phyloP scores from a whole-genome alignment of 2,888 invertebrate genomes.

The Peribatodes rhomboidaria region DNA sequence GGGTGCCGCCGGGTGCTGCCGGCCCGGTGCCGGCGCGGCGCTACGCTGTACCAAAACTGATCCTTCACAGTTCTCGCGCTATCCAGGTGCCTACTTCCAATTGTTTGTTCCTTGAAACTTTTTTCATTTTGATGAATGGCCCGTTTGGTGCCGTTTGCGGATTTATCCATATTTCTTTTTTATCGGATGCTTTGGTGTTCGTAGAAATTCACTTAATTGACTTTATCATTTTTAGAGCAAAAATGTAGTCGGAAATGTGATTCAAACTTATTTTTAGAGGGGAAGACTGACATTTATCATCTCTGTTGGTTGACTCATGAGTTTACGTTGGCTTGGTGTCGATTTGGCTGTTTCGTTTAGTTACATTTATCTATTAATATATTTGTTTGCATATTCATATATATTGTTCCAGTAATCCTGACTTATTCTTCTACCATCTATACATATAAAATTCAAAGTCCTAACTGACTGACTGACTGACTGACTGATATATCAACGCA shows the following conservation, averaged over 20 bases:
- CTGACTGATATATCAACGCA: no score
- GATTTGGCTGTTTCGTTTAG: no score
- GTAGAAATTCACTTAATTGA: not conserved
- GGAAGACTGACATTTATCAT: not conserved
- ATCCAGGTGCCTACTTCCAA: constrained; percentile 27
- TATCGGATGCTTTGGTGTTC: not conserved
- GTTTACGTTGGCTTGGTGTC: not conserved
- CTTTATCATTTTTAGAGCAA: not conserved
- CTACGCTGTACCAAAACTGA: not conserved
- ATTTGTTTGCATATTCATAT: no score
- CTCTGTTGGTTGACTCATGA: not conserved
- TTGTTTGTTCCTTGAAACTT: constrained; percentile 30
- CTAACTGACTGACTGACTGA: no score
- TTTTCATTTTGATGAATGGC: constrained; percentile 35
- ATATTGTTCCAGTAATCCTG: no score
- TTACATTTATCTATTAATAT: no score
- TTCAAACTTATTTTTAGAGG: no score
- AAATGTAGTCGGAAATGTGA: not conserved
- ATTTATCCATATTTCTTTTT: not conserved
- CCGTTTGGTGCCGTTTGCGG: constrained; percentile 6
- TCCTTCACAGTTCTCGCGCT: constrained; percentile 9
- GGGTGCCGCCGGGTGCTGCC: constrained; percentile 7
- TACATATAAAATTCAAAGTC: no score
- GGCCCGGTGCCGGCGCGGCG: not conserved
- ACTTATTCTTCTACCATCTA: no score